Evolutionary conservation across 2,797 vertebrate species (phyloP), one percentile per base, ranked within the genome.

Genomic region (Cottoperca gobio): DNA sequence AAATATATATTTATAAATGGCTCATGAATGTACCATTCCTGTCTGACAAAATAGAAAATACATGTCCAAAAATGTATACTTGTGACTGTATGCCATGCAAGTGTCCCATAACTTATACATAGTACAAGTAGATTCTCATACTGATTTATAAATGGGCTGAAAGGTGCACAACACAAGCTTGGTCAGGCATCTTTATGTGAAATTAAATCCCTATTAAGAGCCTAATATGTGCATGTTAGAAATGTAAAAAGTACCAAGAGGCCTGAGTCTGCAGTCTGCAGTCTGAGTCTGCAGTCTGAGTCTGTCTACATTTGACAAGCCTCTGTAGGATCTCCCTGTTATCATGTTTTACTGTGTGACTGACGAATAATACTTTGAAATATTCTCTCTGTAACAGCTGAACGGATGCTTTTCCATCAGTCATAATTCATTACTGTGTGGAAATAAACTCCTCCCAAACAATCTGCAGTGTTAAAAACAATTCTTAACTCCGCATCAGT

Each of bases 381-480:
- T 24, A 57, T 54, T 52, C 39, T 60, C 57, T 45, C 2, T 31
- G 8, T 65, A 69, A 68, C 23, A 46, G 53, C 7, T 12, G 23
- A 82, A 26, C 75, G n/a, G 72, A 78, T 19, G 70, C 45, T 33
- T 23, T 37, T 59, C n/a, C 14, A 43, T 55, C 52, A 63, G 26
- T 76, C 17, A 45, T 55, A 33, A 8, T 57, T 31, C 43, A 75
- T 70, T 80, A 81, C 70, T 86, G 79, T 77, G 61, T 78, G 69
- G 86, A 81, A 88, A 84, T 86, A 86, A 89, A 86, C 67, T 57
- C 60, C 63, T 78, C 17, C 21, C 52, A 78, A 89, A 81, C 40
- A 62, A 61, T 14, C 49, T 39, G n/a, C 31, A 31, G 31, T 31
- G 31, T 31, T 33, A 1, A 31, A 2, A 33, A 43, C 61, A 79